Evolutionary conservation across 2,113 vertebrate genomes (phyloP).

Genomic region (Chionis minor): DNA sequence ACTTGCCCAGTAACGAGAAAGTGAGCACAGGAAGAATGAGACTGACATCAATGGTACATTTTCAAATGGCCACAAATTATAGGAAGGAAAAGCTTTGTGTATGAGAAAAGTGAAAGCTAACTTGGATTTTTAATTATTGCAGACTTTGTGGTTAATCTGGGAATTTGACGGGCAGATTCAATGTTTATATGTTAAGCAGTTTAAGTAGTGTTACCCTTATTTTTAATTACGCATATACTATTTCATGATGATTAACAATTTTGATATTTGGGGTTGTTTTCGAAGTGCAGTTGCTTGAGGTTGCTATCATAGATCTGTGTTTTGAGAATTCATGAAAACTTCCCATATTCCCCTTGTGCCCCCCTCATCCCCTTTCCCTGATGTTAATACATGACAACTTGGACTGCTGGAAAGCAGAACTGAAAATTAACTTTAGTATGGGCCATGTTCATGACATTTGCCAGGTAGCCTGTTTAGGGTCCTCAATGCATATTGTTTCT

Average conservation of each 20-base stretch:
- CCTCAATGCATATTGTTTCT: background rate
- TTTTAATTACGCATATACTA: background rate
- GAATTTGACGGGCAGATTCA: background rate
- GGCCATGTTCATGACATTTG: background rate
- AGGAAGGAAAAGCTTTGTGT: background rate
- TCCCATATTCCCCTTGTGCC: background rate
- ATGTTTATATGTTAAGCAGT: background rate
- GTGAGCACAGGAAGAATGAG: background rate
- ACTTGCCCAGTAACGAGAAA: background rate
- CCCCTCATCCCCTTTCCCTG: accelerated
- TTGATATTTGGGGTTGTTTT: background rate
- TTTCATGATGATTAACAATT: background rate
- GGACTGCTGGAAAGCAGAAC: background rate
- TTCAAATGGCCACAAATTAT: background rate
- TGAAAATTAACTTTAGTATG: background rate
- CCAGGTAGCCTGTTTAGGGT: background rate
- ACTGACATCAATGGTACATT: background rate
- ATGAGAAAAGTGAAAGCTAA: background rate
- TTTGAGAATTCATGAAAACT: background rate
- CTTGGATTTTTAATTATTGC: background rate
- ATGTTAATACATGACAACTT: background rate
- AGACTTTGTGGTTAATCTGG: background rate
- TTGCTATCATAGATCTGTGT: background rate
- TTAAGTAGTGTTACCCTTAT: background rate
- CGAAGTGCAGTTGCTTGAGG: background rate